Base-by-base conservation (phyloP, 2,888 invertebrate genomes). In the Neuroscelio doddi region DNA sequence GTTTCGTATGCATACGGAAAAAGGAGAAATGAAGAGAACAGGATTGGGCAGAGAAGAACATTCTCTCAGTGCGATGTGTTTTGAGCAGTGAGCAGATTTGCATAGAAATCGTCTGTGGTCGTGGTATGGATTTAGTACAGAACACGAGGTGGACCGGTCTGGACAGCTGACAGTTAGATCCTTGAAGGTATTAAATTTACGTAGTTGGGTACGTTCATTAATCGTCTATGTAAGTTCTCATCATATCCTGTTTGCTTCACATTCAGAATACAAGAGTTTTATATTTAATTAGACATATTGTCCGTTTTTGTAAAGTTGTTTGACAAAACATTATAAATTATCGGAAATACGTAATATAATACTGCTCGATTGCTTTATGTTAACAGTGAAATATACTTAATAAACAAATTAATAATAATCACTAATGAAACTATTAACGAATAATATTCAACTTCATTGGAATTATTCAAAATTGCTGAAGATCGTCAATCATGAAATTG, bases 21-120 rank as follows among this genome's bases (percentile, higher is more conserved):
- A 9, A n/a, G 24, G 15, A 41, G 21, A 42, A 51, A 27, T 51
- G 24, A 45, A 45, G 41, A 29, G 26, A 36, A 10, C n/a, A 17
- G 21, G 32, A 17, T 36, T 12, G 29, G n/a, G 41, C 42, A 36
- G 44, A 10, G n/a, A 46, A 16, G 42, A 29, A 12, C n/a, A 30
- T 21, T 21, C 5, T 21, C 2, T 21, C 21, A 21, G 21, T 21
- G 5, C 21, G 21, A 21, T 21, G 21, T 21, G 21, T 21, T 55
- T 45, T 10, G 45, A 50, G 44, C 32, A 21, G 38, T 49, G 76
- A 74, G 74, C 72, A 68, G 73, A 80, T 81, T 80, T 80, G 77
- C 79, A 81, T 78, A 76, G 76, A 76, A 75, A 80, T 75, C 73
- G 72, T 70, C 51, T 68, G 63, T 63, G 70, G 66, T 61, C 57